Evolutionary conservation across 2,797 vertebrate genomes (phyloP).

Genomic region (Tarsius wallacei): DNA sequence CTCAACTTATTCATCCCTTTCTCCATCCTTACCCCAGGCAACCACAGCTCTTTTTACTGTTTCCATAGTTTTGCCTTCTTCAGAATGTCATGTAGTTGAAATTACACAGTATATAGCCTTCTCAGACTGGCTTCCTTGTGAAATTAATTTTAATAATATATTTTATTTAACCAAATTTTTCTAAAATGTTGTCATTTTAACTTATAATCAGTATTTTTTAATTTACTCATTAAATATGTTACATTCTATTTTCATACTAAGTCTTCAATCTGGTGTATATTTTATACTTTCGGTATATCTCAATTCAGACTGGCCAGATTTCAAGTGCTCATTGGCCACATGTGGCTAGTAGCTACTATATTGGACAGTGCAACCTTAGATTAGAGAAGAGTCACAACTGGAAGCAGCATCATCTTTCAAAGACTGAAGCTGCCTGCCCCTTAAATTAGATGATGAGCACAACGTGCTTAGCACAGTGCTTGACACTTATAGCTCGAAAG

Average conservation of each 20-base stretch:
- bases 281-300: not conserved
- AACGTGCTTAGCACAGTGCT: not conserved
- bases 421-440: not conserved
- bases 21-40: not conserved
- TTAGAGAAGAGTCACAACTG: slow-evolving; percentile 8
- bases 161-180: slow-evolving; percentile 32
- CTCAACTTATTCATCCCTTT: not conserved
- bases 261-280: not conserved
- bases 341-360: not conserved
- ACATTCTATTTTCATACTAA: not conserved
- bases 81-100: not conserved
- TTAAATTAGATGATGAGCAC: not conserved
- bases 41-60: not conserved
- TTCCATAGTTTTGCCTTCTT: not conserved
- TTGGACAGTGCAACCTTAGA: not conserved
- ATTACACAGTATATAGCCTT: not conserved
- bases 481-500: not conserved
- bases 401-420: not conserved
- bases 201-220: not conserved
- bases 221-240: slow-evolving; percentile 28
- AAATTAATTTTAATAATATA: slow-evolving; percentile 24
- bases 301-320: not conserved
- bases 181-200: slow-evolving; percentile 3
- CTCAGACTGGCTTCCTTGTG: not conserved
- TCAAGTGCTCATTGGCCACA: not conserved